These are phyloP conservation scores for Hipposideros armiger DNA, from an alignment of 2,113 vertebrate genomes.

Conservation along the genomic window DNA sequence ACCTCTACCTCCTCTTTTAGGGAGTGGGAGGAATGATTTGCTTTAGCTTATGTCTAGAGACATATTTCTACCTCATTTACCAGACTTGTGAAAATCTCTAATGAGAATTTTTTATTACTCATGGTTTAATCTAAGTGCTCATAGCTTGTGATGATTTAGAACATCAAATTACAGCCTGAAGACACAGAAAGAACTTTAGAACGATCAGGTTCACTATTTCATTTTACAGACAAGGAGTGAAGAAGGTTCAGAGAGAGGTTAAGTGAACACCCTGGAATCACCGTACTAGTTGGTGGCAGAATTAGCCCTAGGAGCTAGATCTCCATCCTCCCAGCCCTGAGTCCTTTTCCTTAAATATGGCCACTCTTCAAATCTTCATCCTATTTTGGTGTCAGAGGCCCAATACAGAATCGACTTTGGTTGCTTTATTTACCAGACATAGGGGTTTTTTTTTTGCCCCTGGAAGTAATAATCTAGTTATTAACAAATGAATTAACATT, in stretches of 20 bases:
- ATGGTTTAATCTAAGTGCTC: neutral
- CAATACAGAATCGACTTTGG: neutral
- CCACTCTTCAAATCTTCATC: neutral
- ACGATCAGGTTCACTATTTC: neutral
- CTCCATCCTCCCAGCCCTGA: neutral
- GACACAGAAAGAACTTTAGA: neutral
- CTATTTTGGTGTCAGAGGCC: slow-evolving; percentile 8
- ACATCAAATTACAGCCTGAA: neutral
- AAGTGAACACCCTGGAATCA: neutral
- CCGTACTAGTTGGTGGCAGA: neutral
- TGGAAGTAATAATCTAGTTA: slow-evolving; percentile 27
- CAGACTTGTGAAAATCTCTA: neutral
- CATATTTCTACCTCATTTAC: slow-evolving; percentile 21
- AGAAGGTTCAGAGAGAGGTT: neutral
- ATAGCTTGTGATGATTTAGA: slow-evolving; percentile 25
- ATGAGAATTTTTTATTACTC: neutral
- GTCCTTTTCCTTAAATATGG: neutral
- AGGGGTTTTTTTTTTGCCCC: slow-evolving; percentile 44
- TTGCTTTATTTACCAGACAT: slow-evolving; percentile 21
- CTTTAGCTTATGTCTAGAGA: neutral
- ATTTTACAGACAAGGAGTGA: neutral
- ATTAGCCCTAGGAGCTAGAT: neutral
- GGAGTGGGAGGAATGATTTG: neutral
- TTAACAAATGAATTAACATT: slow-evolving; percentile 27
- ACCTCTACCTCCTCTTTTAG: neutral